A percentile compares a stretch with the other conserved stretches of the same genome.
Evolutionary conservation across 2,888 invertebrate species (phyloP).

Genomic region (Melipona bicolor): DNA sequence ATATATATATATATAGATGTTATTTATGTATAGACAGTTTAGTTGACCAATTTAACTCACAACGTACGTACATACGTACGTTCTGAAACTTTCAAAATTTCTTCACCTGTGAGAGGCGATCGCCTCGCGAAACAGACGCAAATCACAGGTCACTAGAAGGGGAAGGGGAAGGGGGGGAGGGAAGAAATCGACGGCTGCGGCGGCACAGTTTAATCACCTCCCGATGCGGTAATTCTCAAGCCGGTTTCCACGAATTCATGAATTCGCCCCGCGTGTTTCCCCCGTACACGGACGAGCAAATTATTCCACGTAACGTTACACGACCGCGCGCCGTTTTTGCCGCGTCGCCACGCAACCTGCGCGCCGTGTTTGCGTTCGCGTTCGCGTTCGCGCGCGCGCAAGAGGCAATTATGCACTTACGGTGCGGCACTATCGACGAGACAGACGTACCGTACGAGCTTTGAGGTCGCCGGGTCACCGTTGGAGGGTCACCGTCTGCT

Average conservation of each 20-base stretch:
- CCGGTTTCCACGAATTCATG: conserved; percentile 34
- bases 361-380: conserved; percentile 42
- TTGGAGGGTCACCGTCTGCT: conserved; percentile 51
- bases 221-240: conserved; percentile 19
- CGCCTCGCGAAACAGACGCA: neutral
- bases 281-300: conserved; percentile 52
- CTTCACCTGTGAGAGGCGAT: neutral
- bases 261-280: conserved; percentile 36
- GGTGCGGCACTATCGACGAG: conserved; percentile 66
- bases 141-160: neutral
- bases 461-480: conserved; percentile 62
- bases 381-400: conserved; percentile 51
- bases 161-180: neutral
- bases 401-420: conserved; percentile 69
- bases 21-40: too few species aligned
- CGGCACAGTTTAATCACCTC: conserved; percentile 21
- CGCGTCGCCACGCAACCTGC: conserved; percentile 41
- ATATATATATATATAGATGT: too few species aligned
- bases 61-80: neutral
- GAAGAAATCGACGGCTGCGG: neutral
- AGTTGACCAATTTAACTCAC: too few species aligned
- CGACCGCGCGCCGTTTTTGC: conserved; percentile 46
- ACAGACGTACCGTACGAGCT: conserved; percentile 55
- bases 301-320: conserved; percentile 62
- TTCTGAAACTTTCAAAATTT: neutral